These are phyloP conservation scores for Sphaeridia pumilis DNA, from an alignment of 2,888 invertebrate species.

Conservation along the genomic window DNA sequence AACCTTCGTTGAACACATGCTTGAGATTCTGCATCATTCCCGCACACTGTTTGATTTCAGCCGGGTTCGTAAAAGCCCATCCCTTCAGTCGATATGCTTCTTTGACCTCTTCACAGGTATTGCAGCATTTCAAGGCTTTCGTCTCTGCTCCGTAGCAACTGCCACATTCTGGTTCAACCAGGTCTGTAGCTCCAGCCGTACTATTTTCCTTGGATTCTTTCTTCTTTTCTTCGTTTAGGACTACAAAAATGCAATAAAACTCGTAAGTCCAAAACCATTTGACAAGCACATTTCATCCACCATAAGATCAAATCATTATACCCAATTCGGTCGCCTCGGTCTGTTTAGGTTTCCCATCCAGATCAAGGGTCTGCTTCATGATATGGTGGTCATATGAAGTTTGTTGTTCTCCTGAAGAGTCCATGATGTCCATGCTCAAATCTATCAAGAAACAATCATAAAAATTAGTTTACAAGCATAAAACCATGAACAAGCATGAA, in stretches of 20 bases:
- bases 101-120: constrained; percentile 89
- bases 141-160: constrained; percentile 88
- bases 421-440: constrained; percentile 94
- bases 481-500: too few relatives aligned
- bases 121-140: constrained; percentile 68
- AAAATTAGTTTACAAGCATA: too few relatives aligned
- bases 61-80: constrained; percentile 71
- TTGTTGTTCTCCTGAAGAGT: constrained; percentile 88
- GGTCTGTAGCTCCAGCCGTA: neutral
- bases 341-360: constrained; percentile 62
- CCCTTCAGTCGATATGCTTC: constrained; percentile 78
- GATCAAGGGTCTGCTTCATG: constrained; percentile 75
- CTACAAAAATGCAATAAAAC: neutral
- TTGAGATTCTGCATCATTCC: constrained; percentile 60
- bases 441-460: too few relatives aligned
- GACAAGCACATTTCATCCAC: too few relatives aligned
- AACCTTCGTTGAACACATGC: constrained; percentile 81
- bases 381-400: constrained; percentile 83
- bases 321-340: constrained; percentile 59
- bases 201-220: constrained; percentile 7
- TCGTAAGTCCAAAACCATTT: too few relatives aligned
- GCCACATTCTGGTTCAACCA: constrained; percentile 53
- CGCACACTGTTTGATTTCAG: constrained; percentile 81
- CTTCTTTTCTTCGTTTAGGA: constrained; percentile 12
- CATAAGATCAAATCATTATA: too few relatives aligned